These are phyloP conservation scores for Ganaspis brasiliensis DNA, from an alignment of 2,888 invertebrate species.

Conservation along the genomic window DNA sequence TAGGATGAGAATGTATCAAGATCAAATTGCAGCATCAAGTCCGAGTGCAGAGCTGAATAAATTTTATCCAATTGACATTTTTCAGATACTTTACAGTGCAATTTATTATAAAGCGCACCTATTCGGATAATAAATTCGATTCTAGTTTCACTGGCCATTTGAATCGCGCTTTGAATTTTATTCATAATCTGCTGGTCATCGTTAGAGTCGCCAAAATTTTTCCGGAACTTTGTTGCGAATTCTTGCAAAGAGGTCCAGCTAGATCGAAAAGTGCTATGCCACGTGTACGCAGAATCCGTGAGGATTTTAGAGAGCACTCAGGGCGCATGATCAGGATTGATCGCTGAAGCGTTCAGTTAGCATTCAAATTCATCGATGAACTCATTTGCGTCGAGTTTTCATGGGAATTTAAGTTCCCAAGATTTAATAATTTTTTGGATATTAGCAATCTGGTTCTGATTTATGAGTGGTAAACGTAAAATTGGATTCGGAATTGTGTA, in stretches of 20 bases:
- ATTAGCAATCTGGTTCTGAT: not conserved
- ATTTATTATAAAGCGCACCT: not conserved
- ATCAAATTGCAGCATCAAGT: not conserved
- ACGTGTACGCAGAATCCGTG: too few relatives aligned
- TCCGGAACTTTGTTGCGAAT: not conserved
- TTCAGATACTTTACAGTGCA: not conserved
- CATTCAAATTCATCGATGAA: not conserved
- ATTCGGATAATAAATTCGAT: not conserved
- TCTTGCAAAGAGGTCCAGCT: not conserved
- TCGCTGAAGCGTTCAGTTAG: not conserved
- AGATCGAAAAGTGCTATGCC: not conserved
- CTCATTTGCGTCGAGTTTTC: not conserved
- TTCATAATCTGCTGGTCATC: not conserved
- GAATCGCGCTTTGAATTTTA: not conserved
- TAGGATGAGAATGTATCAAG: not conserved
- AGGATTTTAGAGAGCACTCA: too few relatives aligned
- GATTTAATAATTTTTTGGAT: not conserved
- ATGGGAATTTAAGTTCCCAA: not conserved
- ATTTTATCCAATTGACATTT: not conserved
- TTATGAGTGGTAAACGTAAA: not conserved
- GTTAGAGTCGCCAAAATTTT: not conserved
- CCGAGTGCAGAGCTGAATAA: not conserved
- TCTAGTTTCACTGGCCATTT: not conserved
- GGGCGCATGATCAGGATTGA: not conserved
- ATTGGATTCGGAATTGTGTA: too few relatives aligned